Evolutionary conservation across 2,888 invertebrate species (phyloP), one percentile per base, ranked within the genome.

Genomic region (Drosophila affinis): DNA sequence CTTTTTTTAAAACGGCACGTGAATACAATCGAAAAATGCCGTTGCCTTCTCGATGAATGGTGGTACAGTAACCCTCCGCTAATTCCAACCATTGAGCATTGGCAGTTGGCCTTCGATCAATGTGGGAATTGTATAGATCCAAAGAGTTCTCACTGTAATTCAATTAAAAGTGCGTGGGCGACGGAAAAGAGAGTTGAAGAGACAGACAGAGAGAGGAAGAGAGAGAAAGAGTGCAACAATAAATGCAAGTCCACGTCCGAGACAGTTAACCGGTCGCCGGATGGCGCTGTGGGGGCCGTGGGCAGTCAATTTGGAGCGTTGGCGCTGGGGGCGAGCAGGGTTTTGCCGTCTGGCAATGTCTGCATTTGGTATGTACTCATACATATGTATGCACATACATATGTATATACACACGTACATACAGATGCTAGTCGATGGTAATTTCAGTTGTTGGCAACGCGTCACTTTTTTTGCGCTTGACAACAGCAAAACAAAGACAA

Each of bases 1-100:
- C 10, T 27, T 52, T 29, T 46, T 46, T 57, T 39, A 32, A 17
- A 45, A 29, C 62, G 51, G 76, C 77, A 76, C 73, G 72, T 70
- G 68, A 78, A 82, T 69, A 76, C 65, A 56, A 76, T 68, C 58
- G 58, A 74, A 73, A 76, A 74, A 72, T 72, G 62, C 72, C 71
- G 59, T 52, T 68, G 62, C 39, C 49, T 48, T 44, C 44, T 29
- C 39, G 39, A n/a, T 39, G 39, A 39, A 39, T n/a, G 39, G 39
- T 14, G 21, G 3, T 29, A 53, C 52, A 53, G 47, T 48, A 21
- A 14, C 3, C 6, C 18, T 14, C 52, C 14, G 3, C 14, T 10
- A n/a, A 24, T 3, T 1, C 7, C 34, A 59, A 4, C 6, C 39
- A n/a, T n/a, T 21, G 47, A 21, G 14, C 17, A 39, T 14, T 39